phyloP scores from a whole-genome alignment of 2,797 vertebrate species.

The Psittacula derbiana region DNA sequence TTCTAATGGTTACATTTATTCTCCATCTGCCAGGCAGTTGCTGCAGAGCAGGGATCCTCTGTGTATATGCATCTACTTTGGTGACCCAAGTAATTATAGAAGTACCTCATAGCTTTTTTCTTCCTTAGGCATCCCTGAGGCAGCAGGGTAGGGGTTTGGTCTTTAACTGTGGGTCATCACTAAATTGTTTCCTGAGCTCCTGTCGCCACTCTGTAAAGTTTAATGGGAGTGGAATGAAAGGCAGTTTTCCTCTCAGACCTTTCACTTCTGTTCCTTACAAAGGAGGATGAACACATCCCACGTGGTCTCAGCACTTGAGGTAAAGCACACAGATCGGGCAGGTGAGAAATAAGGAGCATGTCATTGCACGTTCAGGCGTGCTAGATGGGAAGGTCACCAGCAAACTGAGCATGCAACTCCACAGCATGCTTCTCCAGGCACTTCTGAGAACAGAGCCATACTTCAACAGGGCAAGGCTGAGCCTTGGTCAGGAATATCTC shows the following conservation, averaged over 20 bases:
- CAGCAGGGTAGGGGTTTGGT: not conserved
- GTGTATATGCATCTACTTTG: not conserved
- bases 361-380: fast-evolving
- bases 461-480: not conserved
- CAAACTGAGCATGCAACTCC: not conserved
- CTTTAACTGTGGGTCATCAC: not conserved
- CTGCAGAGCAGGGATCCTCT: not conserved
- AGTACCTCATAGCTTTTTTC: not conserved
- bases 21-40: constrained; percentile 9
- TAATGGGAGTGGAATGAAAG: not conserved
- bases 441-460: not conserved
- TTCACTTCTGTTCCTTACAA: not conserved
- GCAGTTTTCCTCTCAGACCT: not conserved
- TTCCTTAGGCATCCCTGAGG: not conserved
- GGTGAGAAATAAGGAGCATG: not conserved
- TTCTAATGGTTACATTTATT: not conserved
- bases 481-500: not conserved
- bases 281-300: not conserved
- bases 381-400: not conserved
- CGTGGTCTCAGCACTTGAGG: not conserved
- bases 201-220: not conserved
- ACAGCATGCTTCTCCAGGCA: not conserved
- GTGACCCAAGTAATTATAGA: not conserved
- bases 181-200: not conserved
- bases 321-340: not conserved